Percentiles rank a stretch among this genome's conserved stretches.
Conservation (phyloP, 2,113 vertebrate genomes). For the Glaucidium brasilianum region DNA sequence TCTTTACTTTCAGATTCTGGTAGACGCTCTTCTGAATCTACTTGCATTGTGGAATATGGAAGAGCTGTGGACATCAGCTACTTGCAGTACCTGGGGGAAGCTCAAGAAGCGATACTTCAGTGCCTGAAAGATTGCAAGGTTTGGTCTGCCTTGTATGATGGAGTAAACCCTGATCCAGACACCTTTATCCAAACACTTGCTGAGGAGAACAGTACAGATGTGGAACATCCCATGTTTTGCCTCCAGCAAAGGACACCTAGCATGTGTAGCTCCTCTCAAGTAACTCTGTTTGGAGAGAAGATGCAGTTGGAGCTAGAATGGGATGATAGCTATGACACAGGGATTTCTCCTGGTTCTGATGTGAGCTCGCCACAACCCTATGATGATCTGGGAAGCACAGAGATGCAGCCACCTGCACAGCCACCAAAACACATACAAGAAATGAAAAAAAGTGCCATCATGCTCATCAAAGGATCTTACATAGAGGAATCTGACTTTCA, state of each 20-base stretch:
- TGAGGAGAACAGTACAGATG: conserved; percentile 65
- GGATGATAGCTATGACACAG: conserved; percentile 93
- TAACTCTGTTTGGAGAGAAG: conserved; percentile 54
- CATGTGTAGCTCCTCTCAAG: background rate
- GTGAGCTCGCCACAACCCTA: conserved; percentile 24
- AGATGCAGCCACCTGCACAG: conserved; percentile 56
- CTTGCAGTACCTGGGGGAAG: conserved; percentile 92
- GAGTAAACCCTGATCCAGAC: conserved; percentile 85
- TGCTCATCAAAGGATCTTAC: conserved; percentile 90
- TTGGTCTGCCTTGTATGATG: conserved; percentile 93
- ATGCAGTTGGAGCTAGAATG: conserved; percentile 89
- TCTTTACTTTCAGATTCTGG: conserved; percentile 61
- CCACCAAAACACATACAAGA: conserved; percentile 92
- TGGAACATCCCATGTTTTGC: conserved; percentile 5
- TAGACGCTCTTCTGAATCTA: conserved; percentile 58
- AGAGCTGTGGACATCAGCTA: conserved; percentile 91
- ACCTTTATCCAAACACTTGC: conserved; percentile 75
- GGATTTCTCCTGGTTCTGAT: conserved; percentile 74
- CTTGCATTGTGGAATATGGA: conserved; percentile 87
- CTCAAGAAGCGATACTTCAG: conserved; percentile 80
- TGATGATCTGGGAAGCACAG: conserved; percentile 7
- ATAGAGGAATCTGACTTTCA: conserved; percentile 95
- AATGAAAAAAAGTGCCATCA: conserved; percentile 88
- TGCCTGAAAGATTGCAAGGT: conserved; percentile 86
- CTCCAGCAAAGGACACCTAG: conserved; percentile 26